Conservation (phyloP, 2,113 vertebrate species). For the Heterotis niloticus region DNA sequence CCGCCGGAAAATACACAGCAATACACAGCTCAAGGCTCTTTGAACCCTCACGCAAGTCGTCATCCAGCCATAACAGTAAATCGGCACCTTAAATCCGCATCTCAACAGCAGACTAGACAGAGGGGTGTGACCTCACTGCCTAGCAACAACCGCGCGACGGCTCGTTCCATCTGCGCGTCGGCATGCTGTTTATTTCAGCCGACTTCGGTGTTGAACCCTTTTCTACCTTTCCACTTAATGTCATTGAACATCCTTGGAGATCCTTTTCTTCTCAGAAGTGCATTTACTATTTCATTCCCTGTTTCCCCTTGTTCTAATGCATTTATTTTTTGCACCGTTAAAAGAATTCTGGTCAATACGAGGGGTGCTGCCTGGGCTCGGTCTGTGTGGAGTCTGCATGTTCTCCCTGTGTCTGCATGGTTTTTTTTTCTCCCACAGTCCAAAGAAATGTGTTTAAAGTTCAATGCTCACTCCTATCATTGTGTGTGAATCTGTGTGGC, state of each 20-base stretch:
- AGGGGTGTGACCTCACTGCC: background rate
- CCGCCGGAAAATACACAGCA: background rate
- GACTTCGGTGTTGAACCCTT: background rate
- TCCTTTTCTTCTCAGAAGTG: background rate
- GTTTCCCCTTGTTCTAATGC: too few species aligned
- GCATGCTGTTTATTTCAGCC: background rate
- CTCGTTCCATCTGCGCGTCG: background rate
- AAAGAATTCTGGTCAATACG: too few species aligned
- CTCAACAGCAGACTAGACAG: background rate
- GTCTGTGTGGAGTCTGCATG: too few species aligned
- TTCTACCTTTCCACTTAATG: background rate
- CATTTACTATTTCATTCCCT: too few species aligned
- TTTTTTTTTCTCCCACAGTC: too few species aligned
- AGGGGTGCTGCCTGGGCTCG: too few species aligned
- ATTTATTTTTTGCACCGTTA: too few species aligned
- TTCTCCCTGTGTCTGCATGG: too few species aligned
- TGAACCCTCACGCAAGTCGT: background rate
- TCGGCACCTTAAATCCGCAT: background rate
- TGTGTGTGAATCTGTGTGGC: too few species aligned
- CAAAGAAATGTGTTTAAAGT: background rate
- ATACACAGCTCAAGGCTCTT: background rate
- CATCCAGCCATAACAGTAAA: slow-evolving; percentile 4
- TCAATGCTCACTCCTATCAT: too few species aligned
- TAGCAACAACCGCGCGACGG: background rate
- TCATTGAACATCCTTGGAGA: too few species aligned